Evolutionary conservation across 2,888 invertebrate genomes (phyloP), one percentile per base, ranked within the genome.

Genomic region (Limenitis camilla): DNA sequence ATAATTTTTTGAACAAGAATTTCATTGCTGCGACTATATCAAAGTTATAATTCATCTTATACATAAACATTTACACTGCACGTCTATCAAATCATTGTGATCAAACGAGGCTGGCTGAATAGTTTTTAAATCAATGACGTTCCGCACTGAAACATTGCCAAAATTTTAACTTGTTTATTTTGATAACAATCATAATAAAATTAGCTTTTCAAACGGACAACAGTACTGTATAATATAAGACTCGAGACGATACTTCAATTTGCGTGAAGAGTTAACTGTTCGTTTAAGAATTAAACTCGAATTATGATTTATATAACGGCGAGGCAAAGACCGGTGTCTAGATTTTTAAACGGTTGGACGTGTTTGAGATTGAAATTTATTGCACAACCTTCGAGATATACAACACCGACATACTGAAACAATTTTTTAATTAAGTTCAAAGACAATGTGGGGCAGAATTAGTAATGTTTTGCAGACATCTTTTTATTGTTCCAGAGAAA

Each of bases 341-440:
- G 60, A 61, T 57, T 61, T 58, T 60, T 60, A 60, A 60, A 60
- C 49, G 54, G 44, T 47, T 45, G 45, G 49, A 59, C 61, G 53
- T 57, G 60, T 59, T 56, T 54, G 10, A 52, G 48, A 61, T 61
- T 61, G 60, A 59, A 60, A 61, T 60, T 60, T 61, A 60, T 60
- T 51, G 54, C 55, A 41, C 55, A 56, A 53, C 52, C 54, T 56
- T 54, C 53, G 52, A 40, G 58, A 59, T 6, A 32, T 31, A 31
- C 42, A 19, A 52, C 51, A 53, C 61, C 49, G 60, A 58, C 60
- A 54, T 55, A 55, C 49, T 59, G 59, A 53, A 53, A 57, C 60
- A 60, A 56, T 61, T 62, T 58, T 61, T 60, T 58, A 64, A 61
- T 61, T 58, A 63, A 59, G 52, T 44, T 47, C 55, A 61, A 56